A percentile compares a stretch with the other conserved stretches of the same genome.
Evolutionary conservation across 2,888 invertebrate species (phyloP).

Genomic region (Lasius fuliginosus): DNA sequence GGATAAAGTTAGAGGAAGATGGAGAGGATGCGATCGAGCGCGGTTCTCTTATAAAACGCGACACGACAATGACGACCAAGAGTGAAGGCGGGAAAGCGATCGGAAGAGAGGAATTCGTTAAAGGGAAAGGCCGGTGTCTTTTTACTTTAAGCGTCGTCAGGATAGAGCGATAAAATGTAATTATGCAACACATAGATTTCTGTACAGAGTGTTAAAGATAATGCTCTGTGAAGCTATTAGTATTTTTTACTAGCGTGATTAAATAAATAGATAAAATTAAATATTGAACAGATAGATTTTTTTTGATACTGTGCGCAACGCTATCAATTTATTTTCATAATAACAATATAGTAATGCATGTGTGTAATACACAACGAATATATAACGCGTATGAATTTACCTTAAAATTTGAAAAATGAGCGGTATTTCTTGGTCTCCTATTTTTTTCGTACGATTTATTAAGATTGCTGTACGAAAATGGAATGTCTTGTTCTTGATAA

Average conservation of each 20-base stretch:
- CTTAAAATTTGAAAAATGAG: neutral
- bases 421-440: neutral
- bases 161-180: constrained; percentile 77
- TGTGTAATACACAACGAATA: neutral
- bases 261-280: neutral
- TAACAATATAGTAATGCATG: neutral
- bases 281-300: neutral
- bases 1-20: constrained; percentile 52
- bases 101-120: constrained; percentile 83
- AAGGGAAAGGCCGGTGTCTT: constrained; percentile 80
- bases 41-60: constrained; percentile 56
- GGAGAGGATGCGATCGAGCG: constrained; percentile 57
- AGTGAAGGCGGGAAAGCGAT: constrained; percentile 70
- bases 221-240: constrained; percentile 10
- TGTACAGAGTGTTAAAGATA: constrained; percentile 12
- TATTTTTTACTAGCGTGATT: constrained; percentile 11
- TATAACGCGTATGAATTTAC: neutral
- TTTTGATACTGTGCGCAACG: too few species aligned
- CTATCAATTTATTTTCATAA: neutral
- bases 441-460: constrained; percentile 34
- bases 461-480: constrained; percentile 20
- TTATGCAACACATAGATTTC: constrained; percentile 63
- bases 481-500: constrained; percentile 22
- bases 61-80: constrained; percentile 62
- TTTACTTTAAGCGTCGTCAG: constrained; percentile 76